phyloP scores from a whole-genome alignment of 2,888 invertebrate species.

The Troilus luridus region DNA sequence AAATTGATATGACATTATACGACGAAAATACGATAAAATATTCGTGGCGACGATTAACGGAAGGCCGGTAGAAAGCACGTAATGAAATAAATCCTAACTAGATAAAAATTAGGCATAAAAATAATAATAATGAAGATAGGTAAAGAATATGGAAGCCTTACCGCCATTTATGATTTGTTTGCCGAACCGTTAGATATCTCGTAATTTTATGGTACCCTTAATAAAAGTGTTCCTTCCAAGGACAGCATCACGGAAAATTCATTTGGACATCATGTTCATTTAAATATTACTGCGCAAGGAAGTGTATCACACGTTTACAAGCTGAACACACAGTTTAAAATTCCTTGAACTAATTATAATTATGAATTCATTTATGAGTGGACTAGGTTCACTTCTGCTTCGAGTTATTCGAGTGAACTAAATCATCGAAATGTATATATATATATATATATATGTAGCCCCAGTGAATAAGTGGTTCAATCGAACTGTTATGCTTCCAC shows the following conservation, averaged over 20 bases:
- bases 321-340: background rate
- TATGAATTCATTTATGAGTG: background rate
- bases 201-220: background rate
- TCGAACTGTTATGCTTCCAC: no score
- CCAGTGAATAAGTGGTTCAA: no score
- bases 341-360: background rate
- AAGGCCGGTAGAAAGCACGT: background rate
- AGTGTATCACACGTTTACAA: background rate
- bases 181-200: background rate
- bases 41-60: background rate
- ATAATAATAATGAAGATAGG: no score
- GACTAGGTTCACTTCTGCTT: no score
- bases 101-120: no score
- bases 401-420: no score
- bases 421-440: no score
- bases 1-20: no score
- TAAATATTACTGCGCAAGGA: background rate
- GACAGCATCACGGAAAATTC: background rate
- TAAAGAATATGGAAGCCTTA: background rate
- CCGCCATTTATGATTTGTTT: conserved; percentile 18
- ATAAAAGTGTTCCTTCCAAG: background rate
- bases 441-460: no score
- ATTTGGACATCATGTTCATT: background rate
- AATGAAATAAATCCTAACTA: background rate
- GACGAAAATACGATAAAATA: background rate